These are phyloP conservation scores for Lepidochrysops patricia DNA, from an alignment of 2,888 invertebrate genomes.

Conservation along the genomic window DNA sequence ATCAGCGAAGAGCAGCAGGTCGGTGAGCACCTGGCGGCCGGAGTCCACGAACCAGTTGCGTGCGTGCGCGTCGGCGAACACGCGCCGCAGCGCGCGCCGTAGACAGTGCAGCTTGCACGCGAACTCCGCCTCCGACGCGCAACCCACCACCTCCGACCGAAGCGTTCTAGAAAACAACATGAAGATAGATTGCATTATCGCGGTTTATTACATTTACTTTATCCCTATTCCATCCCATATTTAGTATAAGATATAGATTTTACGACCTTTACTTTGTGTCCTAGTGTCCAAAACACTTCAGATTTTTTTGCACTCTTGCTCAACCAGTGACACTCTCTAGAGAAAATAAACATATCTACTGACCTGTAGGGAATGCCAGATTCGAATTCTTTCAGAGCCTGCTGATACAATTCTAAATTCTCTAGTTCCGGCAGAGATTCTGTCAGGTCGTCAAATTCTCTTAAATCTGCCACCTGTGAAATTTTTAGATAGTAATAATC, in stretches of 20 bases:
- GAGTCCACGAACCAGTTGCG: conserved; percentile 90
- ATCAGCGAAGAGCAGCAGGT: conserved; percentile 89
- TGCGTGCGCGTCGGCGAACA: conserved; percentile 80
- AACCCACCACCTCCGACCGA: conserved; percentile 90
- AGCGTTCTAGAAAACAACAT: conserved; percentile 71
- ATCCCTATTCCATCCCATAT: too few species aligned
- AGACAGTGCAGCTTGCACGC: conserved; percentile 96
- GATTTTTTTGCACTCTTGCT: not conserved
- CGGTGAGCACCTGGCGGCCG: conserved; percentile 91
- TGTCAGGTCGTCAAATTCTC: conserved; percentile 91
- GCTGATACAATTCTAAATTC: conserved; percentile 87
- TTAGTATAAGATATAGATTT: too few species aligned
- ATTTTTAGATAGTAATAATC: too few species aligned
- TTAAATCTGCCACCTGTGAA: conserved; percentile 85
- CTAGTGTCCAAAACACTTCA: too few species aligned
- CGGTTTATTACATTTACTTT: too few species aligned
- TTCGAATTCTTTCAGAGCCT: conserved; percentile 88
- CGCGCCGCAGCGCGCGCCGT: conserved; percentile 87
- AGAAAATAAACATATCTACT: conserved; percentile 17
- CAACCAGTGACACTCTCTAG: too few species aligned
- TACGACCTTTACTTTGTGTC: too few species aligned
- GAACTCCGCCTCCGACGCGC: conserved; percentile 94
- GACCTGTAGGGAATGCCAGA: conserved; percentile 81
- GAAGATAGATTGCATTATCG: too few species aligned
- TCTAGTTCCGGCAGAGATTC: conserved; percentile 85